Evolutionary conservation across 1,140 invertebrate genomes (phyloP).

Genomic region (Acromyrmex echinatior): DNA sequence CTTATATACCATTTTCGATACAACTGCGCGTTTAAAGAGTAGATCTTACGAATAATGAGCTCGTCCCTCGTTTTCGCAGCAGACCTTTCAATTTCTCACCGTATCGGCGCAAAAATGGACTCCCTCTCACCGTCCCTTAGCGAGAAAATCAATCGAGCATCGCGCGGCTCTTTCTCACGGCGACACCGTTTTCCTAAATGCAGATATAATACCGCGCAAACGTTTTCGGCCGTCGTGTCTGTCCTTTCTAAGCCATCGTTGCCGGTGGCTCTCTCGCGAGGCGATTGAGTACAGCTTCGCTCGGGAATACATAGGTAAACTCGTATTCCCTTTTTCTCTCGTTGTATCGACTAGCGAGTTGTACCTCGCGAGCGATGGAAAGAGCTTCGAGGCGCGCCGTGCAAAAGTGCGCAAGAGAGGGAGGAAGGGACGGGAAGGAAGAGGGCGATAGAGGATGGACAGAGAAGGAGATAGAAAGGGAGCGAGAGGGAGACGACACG

Average conservation of each 20-base stretch:
- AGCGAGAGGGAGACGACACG: constrained; percentile 39
- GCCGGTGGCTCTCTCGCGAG: constrained; percentile 7
- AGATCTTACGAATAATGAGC: neutral
- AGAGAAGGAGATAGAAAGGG: constrained; percentile 49
- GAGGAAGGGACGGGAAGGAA: constrained; percentile 7
- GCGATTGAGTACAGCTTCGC: constrained; percentile 18
- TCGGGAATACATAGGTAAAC: constrained; percentile 29
- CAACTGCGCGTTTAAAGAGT: constrained; percentile 2
- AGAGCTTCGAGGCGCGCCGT: constrained; percentile 38
- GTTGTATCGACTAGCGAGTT: constrained; percentile 54
- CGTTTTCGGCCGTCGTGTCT: constrained; percentile 1
- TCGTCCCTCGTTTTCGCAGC: neutral
- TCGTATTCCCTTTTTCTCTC: neutral
- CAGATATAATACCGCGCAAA: neutral
- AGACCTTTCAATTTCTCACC: constrained; percentile 33
- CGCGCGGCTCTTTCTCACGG: constrained; percentile 23
- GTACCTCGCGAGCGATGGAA: constrained; percentile 54
- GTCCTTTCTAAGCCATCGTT: neutral
- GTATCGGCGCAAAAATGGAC: constrained; percentile 33
- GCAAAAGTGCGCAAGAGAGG: constrained; percentile 36
- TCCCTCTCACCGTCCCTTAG: constrained; percentile 44
- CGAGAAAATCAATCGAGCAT: constrained; percentile 64
- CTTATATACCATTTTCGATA: neutral
- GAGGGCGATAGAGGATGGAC: constrained; percentile 42
- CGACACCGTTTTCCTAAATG: constrained; percentile 43